Evolutionary conservation across 2,888 invertebrate species (phyloP), one percentile per base, ranked within the genome.

Genomic region (Deilephila elpenor): DNA sequence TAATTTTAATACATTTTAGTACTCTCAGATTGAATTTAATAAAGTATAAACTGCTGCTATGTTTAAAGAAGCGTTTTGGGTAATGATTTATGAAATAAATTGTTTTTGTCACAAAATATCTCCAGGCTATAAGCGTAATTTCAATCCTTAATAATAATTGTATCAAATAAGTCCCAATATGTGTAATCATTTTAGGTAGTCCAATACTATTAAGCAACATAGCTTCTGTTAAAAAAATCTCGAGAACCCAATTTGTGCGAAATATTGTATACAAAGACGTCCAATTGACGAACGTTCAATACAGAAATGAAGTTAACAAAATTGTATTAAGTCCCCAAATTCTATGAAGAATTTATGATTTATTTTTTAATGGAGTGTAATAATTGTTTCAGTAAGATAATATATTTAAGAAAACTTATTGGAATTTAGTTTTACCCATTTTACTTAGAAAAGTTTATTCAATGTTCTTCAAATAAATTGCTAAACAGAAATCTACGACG

Each of bases 231-330:
- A 60, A 60, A 29, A 60, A 60, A 60, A 8, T 60, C 59, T 11
- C 11, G 14, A 29, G 11, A 11, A 11, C 17, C 29, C 60, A 60
- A 60, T 60, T 60, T 29, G 25, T 73, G 70, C 51, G 56, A 56
- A 73, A 71, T 37, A 60, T 73, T 62, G 73, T 74, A 71, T 75
- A 76, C 60, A 60, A 29, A 25, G 11, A 60, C 60, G 29, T 60
- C 25, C 25, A 60, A 60, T 60, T 60, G 60, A 17, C 60, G 25
- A 60, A 0, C 29, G n/a, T 19, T 56, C 56, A 56, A 56, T 56
- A 56, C 56, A 56, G 19, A n/a, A 56, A 56, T 56, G 4, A 56
- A 56, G n/a, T 56, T n/a, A 56, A 19, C 56, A 56, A 56, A 3
- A 56, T 56, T 56, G 19, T 56, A 56, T 56, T n/a, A 17, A 56